Evolutionary conservation across 2,797 vertebrate species (phyloP).

Genomic region (Geotria australis): DNA sequence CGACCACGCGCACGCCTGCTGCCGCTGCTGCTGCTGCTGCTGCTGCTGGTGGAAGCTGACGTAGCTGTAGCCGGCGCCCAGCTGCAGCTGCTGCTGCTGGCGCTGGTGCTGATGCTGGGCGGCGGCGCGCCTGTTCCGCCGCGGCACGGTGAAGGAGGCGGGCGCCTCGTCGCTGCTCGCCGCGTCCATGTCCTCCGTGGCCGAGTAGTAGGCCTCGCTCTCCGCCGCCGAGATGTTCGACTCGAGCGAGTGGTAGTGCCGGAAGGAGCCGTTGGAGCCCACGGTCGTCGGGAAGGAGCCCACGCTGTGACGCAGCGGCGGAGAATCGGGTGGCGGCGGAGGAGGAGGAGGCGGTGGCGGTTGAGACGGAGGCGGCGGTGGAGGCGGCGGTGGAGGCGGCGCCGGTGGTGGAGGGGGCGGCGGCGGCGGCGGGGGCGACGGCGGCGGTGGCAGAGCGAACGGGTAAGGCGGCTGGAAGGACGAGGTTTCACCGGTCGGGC

Average conservation of each 20-base stretch:
- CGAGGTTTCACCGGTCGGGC: slow-evolving; percentile 57
- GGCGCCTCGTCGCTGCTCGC: slow-evolving; percentile 91
- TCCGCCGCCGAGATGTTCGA: slow-evolving; percentile 92
- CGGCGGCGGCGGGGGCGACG: neutral
- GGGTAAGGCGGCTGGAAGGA: no score
- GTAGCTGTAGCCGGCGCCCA: neutral
- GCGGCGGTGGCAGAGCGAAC: no score
- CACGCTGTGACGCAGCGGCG: slow-evolving; percentile 73
- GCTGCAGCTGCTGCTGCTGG: neutral
- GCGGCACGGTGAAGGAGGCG: slow-evolving; percentile 5
- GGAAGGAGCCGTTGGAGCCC: slow-evolving; percentile 61
- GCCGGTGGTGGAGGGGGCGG: slow-evolving; percentile 11
- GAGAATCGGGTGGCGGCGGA: slow-evolving; percentile 51
- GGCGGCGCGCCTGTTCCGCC: neutral
- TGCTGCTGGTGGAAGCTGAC: neutral
- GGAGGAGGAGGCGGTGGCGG: neutral
- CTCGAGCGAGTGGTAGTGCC: slow-evolving; percentile 81
- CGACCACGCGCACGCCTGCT: neutral
- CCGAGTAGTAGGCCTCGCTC: slow-evolving; percentile 92
- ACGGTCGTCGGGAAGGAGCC: slow-evolving; percentile 85
- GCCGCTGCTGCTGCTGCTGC: neutral
- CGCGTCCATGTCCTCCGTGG: slow-evolving; percentile 77
- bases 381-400: slow-evolving; percentile 1
- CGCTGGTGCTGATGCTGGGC: neutral
- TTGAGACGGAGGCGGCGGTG: neutral